phyloP scores from a whole-genome alignment of 2,888 invertebrate genomes.

The Drosophila nr. perissopoda region DNA sequence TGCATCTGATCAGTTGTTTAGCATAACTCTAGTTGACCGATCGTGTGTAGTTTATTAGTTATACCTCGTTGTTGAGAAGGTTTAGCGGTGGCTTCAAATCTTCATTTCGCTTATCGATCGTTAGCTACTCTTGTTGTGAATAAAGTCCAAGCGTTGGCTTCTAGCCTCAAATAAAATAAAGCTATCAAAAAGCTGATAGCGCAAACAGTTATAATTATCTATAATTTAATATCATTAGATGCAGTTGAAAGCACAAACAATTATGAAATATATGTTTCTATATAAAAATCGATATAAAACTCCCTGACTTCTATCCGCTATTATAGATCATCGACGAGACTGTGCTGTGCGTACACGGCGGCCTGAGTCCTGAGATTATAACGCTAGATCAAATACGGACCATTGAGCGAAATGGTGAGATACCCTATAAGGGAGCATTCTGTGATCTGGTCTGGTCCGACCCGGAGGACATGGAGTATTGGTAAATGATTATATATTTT shows the following conservation, averaged over 20 bases:
- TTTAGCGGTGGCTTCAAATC: too few relatives aligned
- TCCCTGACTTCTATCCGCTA: neutral
- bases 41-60: too few relatives aligned
- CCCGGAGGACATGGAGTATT: conserved; percentile 97
- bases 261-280: neutral
- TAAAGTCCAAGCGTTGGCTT: too few relatives aligned
- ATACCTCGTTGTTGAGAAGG: too few relatives aligned
- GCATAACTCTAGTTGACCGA: too few relatives aligned
- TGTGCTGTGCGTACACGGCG: conserved; percentile 98
- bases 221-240: too few relatives aligned
- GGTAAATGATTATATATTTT: conserved; percentile 86
- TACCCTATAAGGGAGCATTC: conserved; percentile 99
- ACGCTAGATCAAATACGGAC: conserved; percentile 98
- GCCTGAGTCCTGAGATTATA: conserved; percentile 97
- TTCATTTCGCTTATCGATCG: too few relatives aligned
- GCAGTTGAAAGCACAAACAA: neutral
- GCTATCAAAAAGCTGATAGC: too few relatives aligned
- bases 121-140: too few relatives aligned
- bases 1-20: too few relatives aligned
- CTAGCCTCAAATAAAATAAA: too few relatives aligned
- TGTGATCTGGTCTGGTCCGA: conserved; percentile 99
- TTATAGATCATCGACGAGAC: conserved; percentile 94
- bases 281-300: neutral
- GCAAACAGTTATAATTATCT: too few relatives aligned
- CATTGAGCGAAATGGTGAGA: conserved; percentile 98